Percentiles rank a stretch among this genome's conserved stretches.
These are phyloP conservation scores for Callithrix jacchus DNA, from an alignment of 2,113 vertebrate species.

Conservation along the genomic window DNA sequence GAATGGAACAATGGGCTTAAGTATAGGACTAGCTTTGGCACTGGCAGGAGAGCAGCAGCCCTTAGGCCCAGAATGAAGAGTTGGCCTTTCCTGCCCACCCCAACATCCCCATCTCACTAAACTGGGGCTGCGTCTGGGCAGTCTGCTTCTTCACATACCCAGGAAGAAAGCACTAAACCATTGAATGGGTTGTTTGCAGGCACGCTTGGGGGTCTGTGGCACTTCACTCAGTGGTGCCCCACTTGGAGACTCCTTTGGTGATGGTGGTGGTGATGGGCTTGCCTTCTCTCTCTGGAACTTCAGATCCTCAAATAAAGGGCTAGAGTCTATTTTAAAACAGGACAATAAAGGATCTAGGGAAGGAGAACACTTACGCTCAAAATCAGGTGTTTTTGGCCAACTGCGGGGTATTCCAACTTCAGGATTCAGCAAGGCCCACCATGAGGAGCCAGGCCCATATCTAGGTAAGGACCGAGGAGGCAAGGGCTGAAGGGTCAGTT, in stretches of 20 bases:
- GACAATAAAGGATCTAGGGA: constrained; percentile 20
- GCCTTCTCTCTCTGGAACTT: constrained; percentile 46
- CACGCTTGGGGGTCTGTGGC: neutral
- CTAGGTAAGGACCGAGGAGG: constrained; percentile 72
- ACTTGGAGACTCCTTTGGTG: neutral
- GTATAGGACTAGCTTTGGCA: constrained; percentile 1
- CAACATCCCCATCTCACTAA: constrained; percentile 51
- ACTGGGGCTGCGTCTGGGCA: constrained; percentile 4
- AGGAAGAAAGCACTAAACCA: constrained; percentile 81
- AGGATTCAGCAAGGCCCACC: constrained; percentile 78
- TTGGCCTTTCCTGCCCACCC: constrained; percentile 1
- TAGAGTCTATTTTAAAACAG: constrained; percentile 59
- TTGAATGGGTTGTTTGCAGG: constrained; percentile 51
- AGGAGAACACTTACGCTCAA: constrained; percentile 1
- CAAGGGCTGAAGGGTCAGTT: constrained; percentile 62
- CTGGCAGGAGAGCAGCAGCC: constrained; percentile 19
- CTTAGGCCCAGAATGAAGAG: constrained; percentile 16
- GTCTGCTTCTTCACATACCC: constrained; percentile 74
- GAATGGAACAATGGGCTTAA: constrained; percentile 25
- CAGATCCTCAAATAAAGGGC: constrained; percentile 42
- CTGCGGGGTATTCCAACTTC: constrained; percentile 50
- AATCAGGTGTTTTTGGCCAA: neutral
- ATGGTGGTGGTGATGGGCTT: neutral
- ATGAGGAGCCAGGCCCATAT: constrained; percentile 75
- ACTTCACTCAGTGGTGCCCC: neutral